A percentile compares a stretch with the other conserved stretches of the same genome.
These are phyloP conservation scores for Rhopalosiphum padi DNA, from an alignment of 1,140 invertebrate genomes.

Conservation along the genomic window DNA sequence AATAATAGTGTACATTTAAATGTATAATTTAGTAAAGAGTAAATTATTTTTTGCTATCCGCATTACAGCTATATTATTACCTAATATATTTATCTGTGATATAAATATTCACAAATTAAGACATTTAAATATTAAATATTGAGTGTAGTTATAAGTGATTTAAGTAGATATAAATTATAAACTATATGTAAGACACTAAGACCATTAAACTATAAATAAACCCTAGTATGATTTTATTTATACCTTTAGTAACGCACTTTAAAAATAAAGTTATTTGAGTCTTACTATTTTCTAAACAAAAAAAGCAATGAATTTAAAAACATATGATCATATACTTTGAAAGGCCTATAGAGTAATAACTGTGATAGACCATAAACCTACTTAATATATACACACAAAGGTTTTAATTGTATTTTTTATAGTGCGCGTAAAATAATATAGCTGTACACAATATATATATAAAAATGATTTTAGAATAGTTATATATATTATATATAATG, in stretches of 20 bases:
- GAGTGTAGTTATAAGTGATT: not conserved
- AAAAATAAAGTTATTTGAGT: not conserved
- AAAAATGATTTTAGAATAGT: constrained; percentile 4
- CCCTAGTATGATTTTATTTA: not conserved
- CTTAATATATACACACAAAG: not conserved
- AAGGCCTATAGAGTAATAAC: not conserved
- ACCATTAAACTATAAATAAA: constrained; percentile 5
- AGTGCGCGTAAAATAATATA: not conserved
- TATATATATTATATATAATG: not conserved
- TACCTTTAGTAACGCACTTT: not conserved
- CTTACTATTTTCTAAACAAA: not conserved
- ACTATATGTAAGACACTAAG: not conserved
- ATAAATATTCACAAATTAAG: not conserved
- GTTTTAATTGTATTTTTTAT: not conserved
- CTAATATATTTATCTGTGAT: too few relatives aligned
- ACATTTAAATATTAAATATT: not conserved
- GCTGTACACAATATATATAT: not conserved
- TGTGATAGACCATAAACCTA: not conserved
- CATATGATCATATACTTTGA: not conserved
- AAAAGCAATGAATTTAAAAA: not conserved
- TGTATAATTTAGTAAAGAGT: not conserved
- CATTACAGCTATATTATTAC: too few relatives aligned
- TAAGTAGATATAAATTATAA: not conserved
- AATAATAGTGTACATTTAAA: not conserved
- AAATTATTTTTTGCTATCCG: too few relatives aligned